Conservation (phyloP, 2,113 vertebrate genomes). For the Stercorarius parasiticus region DNA sequence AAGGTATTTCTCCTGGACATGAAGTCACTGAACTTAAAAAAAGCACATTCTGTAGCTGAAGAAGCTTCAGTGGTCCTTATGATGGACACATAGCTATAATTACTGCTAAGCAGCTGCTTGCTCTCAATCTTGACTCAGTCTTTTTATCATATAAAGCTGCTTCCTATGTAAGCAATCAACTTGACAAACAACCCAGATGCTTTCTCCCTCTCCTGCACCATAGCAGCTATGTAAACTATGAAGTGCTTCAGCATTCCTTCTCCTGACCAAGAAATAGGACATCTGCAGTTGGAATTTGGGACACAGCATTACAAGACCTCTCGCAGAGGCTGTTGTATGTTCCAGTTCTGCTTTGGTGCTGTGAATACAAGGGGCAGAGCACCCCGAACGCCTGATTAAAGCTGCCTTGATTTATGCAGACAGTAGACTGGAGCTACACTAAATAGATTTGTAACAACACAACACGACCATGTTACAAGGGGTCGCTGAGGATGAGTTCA, state of each 20-base stretch:
- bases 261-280: neutral
- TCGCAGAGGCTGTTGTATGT: fast-evolving
- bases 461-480: neutral
- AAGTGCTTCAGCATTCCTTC: neutral
- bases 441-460: neutral
- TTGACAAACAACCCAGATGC: slow-evolving; percentile 24
- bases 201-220: neutral
- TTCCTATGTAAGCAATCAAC: slow-evolving; percentile 20
- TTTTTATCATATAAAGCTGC: neutral
- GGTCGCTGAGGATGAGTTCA: neutral
- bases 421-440: neutral
- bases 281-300: neutral
- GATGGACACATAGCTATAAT: neutral
- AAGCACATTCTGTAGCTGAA: neutral
- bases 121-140: slow-evolving; percentile 3
- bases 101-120: slow-evolving; percentile 28
- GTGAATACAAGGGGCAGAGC: neutral
- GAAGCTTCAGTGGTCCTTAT: neutral
- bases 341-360: neutral
- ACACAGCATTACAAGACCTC: neutral
- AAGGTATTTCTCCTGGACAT: neutral
- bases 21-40: neutral
- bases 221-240: neutral
- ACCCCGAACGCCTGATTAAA: neutral
- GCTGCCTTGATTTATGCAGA: neutral